These are phyloP conservation scores for Bagarius yarrelli DNA, from an alignment of 2,113 vertebrate genomes.

Conservation along the genomic window DNA sequence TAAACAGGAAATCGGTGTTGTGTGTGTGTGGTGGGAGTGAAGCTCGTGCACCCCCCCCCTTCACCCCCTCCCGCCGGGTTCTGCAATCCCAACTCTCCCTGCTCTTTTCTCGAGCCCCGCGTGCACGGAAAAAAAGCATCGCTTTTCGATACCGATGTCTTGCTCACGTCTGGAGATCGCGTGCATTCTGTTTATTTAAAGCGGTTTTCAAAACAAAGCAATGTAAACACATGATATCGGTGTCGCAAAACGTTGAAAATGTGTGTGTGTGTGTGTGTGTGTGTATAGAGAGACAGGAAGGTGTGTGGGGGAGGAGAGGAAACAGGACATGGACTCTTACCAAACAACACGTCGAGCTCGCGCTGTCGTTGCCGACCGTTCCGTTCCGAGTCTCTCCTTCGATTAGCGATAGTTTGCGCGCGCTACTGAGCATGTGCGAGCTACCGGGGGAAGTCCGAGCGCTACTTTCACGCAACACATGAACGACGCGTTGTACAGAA, in stretches of 20 bases:
- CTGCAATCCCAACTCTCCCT: neutral
- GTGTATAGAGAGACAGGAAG: neutral
- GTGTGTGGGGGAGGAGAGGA: neutral
- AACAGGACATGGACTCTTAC: conserved; percentile 19
- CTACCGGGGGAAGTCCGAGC: conserved; percentile 37
- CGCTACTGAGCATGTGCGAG: conserved; percentile 49
- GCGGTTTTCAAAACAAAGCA: neutral
- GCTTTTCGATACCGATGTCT: conserved; percentile 10
- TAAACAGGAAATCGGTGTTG: conserved; percentile 21
- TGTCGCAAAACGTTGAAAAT: neutral
- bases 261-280: no score
- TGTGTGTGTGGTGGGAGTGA: neutral
- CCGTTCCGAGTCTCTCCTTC: conserved; percentile 30
- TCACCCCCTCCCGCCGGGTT: neutral
- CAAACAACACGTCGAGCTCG: conserved; percentile 38
- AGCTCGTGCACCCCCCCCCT: neutral
- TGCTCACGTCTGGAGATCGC: conserved; percentile 7
- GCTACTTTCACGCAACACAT: conserved; percentile 2
- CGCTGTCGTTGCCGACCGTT: conserved; percentile 41
- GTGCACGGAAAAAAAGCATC: conserved; percentile 4
- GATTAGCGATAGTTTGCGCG: conserved; percentile 47
- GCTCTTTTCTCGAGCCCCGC: neutral
- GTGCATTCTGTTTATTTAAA: neutral
- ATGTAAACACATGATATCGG: neutral
- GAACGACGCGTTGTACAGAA: neutral